Evolutionary conservation across 2,113 vertebrate genomes (phyloP).

Genomic region (Paradoxurus hermaphroditus): DNA sequence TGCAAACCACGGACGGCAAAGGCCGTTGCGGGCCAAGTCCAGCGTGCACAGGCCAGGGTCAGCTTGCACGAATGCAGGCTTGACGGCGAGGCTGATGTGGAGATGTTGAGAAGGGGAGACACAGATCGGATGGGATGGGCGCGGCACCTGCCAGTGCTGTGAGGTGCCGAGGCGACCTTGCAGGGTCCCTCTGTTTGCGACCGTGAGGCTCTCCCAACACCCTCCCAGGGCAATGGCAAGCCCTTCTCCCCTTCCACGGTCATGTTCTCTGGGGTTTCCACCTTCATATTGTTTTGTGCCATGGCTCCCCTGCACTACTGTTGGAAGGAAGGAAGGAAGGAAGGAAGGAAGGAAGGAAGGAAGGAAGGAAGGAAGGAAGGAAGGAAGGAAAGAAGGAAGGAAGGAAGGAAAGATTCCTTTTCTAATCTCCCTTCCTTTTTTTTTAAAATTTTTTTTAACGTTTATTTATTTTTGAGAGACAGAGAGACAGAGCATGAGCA

Average conservation of each 20-base stretch:
- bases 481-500: too few species aligned
- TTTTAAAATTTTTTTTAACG: too few species aligned
- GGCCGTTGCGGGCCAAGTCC: neutral
- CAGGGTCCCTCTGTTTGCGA: neutral
- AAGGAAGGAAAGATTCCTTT: too few species aligned
- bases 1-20: neutral
- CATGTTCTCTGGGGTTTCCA: neutral
- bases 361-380: too few species aligned
- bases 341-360: too few species aligned
- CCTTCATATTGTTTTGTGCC: neutral
- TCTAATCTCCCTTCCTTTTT: too few species aligned
- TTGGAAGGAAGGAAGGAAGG: too few species aligned
- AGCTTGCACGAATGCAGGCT: neutral
- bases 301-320: fast-evolving
- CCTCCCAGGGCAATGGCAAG: neutral
- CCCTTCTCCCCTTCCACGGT: neutral
- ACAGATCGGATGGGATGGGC: too few species aligned
- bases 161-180: too few species aligned
- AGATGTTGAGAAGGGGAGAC: neutral
- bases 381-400: too few species aligned
- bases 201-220: neutral
- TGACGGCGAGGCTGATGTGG: neutral
- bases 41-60: neutral
- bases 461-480: too few species aligned
- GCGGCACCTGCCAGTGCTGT: neutral